These are phyloP conservation scores for Ataeniobius toweri DNA, from an alignment of 2,797 vertebrate genomes.

Conservation along the genomic window DNA sequence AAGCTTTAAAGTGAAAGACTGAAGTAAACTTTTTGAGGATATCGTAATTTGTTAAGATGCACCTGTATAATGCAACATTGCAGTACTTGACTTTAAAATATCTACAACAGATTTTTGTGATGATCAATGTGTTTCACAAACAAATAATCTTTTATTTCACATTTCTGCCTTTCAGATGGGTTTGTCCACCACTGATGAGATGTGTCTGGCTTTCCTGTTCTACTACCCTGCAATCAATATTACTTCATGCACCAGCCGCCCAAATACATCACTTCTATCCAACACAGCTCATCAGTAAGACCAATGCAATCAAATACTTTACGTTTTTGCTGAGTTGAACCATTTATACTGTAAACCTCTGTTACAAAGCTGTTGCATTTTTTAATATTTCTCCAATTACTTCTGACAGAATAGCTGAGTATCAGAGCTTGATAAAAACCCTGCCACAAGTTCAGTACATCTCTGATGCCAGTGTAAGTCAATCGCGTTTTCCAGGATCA, in stretches of 20 bases:
- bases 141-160: neutral
- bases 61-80: neutral
- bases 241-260: constrained; percentile 63
- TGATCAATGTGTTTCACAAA: neutral
- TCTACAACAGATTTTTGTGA: neutral
- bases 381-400: neutral
- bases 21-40: neutral
- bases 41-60: neutral
- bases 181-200: constrained; percentile 69
- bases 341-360: neutral
- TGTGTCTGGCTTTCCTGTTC: constrained; percentile 79
- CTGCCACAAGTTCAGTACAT: constrained; percentile 34
- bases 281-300: constrained; percentile 47
- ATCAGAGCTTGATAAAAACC: constrained; percentile 62
- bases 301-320: neutral
- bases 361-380: neutral
- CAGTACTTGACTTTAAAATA: neutral
- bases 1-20: neutral
- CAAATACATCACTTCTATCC: constrained; percentile 26
- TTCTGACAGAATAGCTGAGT: constrained; percentile 40
- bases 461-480: constrained; percentile 48
- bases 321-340: neutral
- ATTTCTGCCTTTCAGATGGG: constrained; percentile 65
- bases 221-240: constrained; percentile 75
- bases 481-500: neutral